phyloP scores from a whole-genome alignment of 2,797 vertebrate genomes.

The Pipistrellus pipistrellus region DNA sequence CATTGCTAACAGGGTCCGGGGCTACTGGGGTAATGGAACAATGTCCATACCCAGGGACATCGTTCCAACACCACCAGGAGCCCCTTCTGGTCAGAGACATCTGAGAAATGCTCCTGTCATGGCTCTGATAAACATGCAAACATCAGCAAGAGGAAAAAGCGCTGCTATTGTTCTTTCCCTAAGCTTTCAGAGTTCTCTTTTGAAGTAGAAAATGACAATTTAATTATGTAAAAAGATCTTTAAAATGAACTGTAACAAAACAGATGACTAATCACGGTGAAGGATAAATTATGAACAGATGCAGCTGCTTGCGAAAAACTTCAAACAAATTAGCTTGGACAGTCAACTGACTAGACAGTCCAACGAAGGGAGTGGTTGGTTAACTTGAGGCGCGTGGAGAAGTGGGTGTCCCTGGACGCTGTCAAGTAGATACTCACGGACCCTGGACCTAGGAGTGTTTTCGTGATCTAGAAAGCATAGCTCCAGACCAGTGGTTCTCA shows the following conservation, averaged over 20 bases:
- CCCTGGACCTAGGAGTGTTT: background rate
- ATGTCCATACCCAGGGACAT: background rate
- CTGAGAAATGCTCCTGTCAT: background rate
- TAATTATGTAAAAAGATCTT: slow-evolving; percentile 54
- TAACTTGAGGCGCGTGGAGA: background rate
- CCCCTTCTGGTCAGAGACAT: background rate
- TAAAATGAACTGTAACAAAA: slow-evolving; percentile 60
- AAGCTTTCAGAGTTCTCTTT: slow-evolving; percentile 44
- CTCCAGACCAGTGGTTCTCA: background rate
- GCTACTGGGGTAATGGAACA: background rate
- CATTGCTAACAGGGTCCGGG: background rate
- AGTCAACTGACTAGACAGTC: slow-evolving; percentile 14
- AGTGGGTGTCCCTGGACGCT: background rate
- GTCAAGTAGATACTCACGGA: background rate
- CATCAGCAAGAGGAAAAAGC: background rate
- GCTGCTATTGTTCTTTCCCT: background rate
- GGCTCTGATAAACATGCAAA: background rate
- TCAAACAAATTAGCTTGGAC: slow-evolving; percentile 57
- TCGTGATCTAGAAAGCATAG: rapidly evolving
- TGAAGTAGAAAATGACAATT: slow-evolving; percentile 62
- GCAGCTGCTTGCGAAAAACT: slow-evolving; percentile 17
- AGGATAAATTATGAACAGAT: slow-evolving; percentile 57
- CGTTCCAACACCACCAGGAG: too few relatives aligned
- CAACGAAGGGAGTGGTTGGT: background rate
- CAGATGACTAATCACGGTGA: slow-evolving; percentile 56